Percentiles rank a stretch among this genome's conserved stretches.
These are phyloP conservation scores for Drosophila tani DNA, from an alignment of 1,140 invertebrate genomes.

Conservation along the genomic window DNA sequence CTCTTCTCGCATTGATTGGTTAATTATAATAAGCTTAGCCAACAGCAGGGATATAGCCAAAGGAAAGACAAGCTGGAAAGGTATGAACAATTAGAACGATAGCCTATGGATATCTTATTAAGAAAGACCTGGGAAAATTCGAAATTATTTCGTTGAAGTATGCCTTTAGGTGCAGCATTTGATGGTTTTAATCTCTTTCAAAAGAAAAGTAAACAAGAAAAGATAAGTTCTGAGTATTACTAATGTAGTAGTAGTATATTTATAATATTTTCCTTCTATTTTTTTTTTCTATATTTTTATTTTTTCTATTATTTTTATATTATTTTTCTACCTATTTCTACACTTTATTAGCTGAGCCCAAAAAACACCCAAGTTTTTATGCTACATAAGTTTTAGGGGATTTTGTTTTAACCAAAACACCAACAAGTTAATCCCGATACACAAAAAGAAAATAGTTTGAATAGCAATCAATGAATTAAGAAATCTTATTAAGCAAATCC, in stretches of 20 bases:
- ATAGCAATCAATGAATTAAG: neutral
- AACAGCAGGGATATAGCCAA: constrained; percentile 23
- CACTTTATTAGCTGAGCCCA: neutral
- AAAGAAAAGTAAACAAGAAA: too few relatives aligned
- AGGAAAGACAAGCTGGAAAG: constrained; percentile 7
- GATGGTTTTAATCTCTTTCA: too few relatives aligned
- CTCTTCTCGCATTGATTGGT: constrained; percentile 68
- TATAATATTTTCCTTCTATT: neutral
- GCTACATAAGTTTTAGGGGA: neutral
- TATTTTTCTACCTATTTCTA: neutral
- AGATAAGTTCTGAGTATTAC: too few relatives aligned
- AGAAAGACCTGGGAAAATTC: neutral
- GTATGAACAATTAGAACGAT: constrained; percentile 17
- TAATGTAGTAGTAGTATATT: too few relatives aligned
- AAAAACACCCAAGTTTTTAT: too few relatives aligned
- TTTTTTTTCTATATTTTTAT: neutral
- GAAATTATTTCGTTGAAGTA: neutral
- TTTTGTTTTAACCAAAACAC: neutral
- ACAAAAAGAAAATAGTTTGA: neutral
- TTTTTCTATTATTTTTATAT: neutral
- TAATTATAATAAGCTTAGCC: constrained; percentile 80
- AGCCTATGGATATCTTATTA: constrained; percentile 7
- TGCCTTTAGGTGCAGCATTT: too few relatives aligned
- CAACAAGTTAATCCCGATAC: constrained; percentile 1
- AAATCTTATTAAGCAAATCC: neutral